Conservation (phyloP, 2,888 invertebrate genomes). For the Carcina quercana region DNA sequence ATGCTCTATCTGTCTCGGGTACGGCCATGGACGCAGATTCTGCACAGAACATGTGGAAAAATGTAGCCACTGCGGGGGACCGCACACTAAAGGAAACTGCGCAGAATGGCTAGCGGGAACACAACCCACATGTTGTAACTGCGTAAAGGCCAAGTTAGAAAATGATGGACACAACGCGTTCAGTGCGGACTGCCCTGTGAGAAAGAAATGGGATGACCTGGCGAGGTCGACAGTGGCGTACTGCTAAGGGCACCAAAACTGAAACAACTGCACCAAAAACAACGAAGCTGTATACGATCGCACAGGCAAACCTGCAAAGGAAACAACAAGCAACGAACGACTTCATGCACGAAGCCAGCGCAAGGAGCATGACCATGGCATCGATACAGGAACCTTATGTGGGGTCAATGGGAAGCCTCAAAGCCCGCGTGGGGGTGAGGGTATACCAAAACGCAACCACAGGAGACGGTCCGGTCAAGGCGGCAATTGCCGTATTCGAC, state of each 20-base stretch:
- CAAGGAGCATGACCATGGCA: background rate
- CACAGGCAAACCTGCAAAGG: slow-evolving; percentile 1
- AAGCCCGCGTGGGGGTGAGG: background rate
- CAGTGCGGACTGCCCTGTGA: background rate
- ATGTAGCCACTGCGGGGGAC: background rate
- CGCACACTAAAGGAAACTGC: background rate
- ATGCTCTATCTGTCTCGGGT: slow-evolving; percentile 1
- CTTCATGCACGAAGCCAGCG: background rate
- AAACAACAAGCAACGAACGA: slow-evolving; percentile 1
- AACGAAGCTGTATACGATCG: too few species aligned
- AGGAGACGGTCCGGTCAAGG: too few species aligned
- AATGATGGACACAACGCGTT: background rate
- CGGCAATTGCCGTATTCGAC: too few species aligned
- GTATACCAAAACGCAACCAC: background rate
- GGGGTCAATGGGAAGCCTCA: background rate
- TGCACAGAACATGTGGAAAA: background rate
- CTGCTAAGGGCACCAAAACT: slow-evolving; percentile 5
- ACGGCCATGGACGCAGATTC: slow-evolving; percentile 1
- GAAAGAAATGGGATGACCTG: slow-evolving; percentile 1
- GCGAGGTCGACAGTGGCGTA: background rate
- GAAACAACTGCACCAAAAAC: too few species aligned
- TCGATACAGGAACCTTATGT: background rate
- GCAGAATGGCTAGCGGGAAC: background rate
- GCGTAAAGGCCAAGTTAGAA: too few species aligned
- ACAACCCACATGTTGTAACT: too few species aligned